Base-by-base conservation (phyloP, 1,140 invertebrate species). In the Sminthurinus signatus region DNA sequence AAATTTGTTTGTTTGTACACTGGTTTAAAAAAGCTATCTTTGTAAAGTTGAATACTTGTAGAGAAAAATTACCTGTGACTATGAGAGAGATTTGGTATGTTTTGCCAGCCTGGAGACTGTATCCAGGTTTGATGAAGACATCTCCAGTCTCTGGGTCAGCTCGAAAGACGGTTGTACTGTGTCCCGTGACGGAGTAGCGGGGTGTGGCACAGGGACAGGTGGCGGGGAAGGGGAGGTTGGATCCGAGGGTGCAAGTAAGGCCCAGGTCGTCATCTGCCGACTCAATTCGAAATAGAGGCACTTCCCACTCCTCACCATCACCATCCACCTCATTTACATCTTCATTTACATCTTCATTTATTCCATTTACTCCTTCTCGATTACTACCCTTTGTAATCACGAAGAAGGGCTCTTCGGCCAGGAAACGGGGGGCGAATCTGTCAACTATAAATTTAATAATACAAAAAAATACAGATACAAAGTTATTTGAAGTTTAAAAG, bases 201-300 rank as follows among this genome's bases (percentile, higher is more conserved):
- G 73, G 68, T 2, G 72, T 70, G 21, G 73, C 73, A 60, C 73
- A 74, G 2, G 73, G 73, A 62, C 73, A 74, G 3, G 73, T 72
- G 0, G 70, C 65, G 43, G 66, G n/a, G n/a, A n/a, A n/a, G n/a
- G n/a, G n/a, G n/a, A n/a, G n/a, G n/a, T n/a, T n/a, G n/a, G n/a
- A n/a, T n/a, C n/a, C n/a, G n/a, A n/a, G n/a, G n/a, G n/a, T n/a
- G 32, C 15, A 8, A 36, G 32, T 74, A 51, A 74, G 68, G 63
- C 73, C 73, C 32, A 74, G 56, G 55, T 74, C 73, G 42, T 73
- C 73, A 42, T 74, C 73, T 25, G 68, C 55, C 1, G 72, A 65
- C 68, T 73, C 73, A 17, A 72, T 68, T 31, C 73, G 66, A 42
- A 73, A 74, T 1, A 73, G 57, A 5, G 72, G 64, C 32, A 68